A percentile compares a stretch with the other conserved stretches of the same genome.
phyloP scores from a whole-genome alignment of 2,888 invertebrate species.

The Byasa hedistus region DNA sequence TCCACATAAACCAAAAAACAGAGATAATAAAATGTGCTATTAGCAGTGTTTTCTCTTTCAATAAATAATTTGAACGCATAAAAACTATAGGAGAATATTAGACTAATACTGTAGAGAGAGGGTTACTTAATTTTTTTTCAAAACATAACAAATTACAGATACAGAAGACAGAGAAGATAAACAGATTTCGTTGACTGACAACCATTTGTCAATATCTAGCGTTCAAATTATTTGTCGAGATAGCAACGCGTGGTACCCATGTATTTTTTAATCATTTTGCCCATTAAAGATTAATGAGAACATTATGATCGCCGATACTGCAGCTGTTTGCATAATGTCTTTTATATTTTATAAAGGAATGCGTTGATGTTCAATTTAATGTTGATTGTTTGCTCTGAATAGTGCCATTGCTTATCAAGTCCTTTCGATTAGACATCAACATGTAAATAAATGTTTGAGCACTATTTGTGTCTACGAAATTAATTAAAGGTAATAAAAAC shows the following conservation, averaged over 20 bases:
- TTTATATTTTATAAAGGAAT: conserved; percentile 4
- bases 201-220: too few species aligned
- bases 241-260: too few species aligned
- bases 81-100: not conserved
- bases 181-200: too few species aligned
- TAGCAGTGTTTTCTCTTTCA: not conserved
- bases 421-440: conserved; percentile 38
- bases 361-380: conserved; percentile 1
- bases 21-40: not conserved
- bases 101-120: too few species aligned
- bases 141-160: too few species aligned
- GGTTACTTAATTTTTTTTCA: too few species aligned
- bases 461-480: conserved; percentile 65
- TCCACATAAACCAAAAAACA: not conserved
- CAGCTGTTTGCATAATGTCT: not conserved
- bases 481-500: conserved; percentile 67
- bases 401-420: conserved; percentile 55
- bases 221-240: too few species aligned
- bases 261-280: not conserved
- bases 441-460: conserved; percentile 58
- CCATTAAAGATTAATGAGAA: not conserved
- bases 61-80: not conserved
- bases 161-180: too few species aligned
- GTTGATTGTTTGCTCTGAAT: conserved; percentile 34
- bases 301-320: not conserved